phyloP scores from a whole-genome alignment of 2,797 vertebrate genomes.

The Enteromius treurensis region DNA sequence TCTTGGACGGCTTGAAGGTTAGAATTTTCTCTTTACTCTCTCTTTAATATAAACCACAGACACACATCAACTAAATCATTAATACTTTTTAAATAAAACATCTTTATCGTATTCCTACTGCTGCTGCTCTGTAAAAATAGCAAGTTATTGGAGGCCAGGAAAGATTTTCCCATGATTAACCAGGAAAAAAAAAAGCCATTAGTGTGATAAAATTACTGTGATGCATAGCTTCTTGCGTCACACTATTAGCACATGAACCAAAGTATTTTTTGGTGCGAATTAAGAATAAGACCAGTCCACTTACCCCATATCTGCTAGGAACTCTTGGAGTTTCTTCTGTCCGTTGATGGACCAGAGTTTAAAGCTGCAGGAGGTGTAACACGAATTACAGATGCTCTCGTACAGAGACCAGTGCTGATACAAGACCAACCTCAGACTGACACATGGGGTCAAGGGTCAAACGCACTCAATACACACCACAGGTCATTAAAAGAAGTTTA shows the following conservation, averaged over 20 bases:
- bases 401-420: constrained; percentile 98
- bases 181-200: neutral
- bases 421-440: constrained; percentile 86
- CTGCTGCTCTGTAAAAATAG: neutral
- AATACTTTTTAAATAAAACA: neutral
- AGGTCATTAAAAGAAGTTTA: neutral
- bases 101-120: neutral
- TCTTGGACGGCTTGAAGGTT: neutral
- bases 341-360: constrained; percentile 96
- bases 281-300: constrained; percentile 43
- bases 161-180: neutral
- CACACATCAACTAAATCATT: neutral
- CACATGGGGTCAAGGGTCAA: constrained; percentile 65
- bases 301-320: constrained; percentile 96
- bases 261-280: neutral
- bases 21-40: neutral
- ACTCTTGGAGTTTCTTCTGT: constrained; percentile 94
- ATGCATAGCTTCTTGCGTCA: neutral
- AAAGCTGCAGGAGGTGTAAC: constrained; percentile 89
- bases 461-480: constrained; percentile 5
- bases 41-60: neutral
- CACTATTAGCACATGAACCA: neutral
- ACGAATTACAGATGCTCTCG: constrained; percentile 95
- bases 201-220: neutral
- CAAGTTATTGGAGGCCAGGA: neutral